Conservation (phyloP, 2,113 vertebrate genomes). For the Prietella phreatophila region DNA sequence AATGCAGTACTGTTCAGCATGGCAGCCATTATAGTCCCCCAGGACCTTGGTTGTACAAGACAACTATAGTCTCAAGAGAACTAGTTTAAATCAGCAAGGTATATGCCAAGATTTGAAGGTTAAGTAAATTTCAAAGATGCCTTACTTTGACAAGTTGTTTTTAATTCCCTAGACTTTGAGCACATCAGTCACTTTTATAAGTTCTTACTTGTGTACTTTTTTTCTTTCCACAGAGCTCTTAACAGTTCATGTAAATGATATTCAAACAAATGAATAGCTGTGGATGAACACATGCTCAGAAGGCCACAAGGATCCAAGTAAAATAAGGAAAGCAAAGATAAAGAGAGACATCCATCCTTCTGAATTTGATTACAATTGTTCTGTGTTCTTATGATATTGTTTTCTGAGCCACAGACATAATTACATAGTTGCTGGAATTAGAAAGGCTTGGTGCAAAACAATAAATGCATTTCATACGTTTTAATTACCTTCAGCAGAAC, state of each 20-base stretch:
- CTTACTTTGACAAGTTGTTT: slow-evolving; percentile 17
- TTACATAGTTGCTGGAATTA: slow-evolving; percentile 22
- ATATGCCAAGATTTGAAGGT: slow-evolving; percentile 47
- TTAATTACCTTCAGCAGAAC: slow-evolving; percentile 44
- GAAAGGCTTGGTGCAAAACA: slow-evolving; percentile 3
- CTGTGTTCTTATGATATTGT: slow-evolving; percentile 14
- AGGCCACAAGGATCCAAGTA: slow-evolving; percentile 1
- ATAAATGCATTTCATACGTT: slow-evolving; percentile 45
- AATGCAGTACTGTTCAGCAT: slow-evolving; percentile 56
- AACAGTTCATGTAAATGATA: not conserved
- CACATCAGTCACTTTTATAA: not conserved
- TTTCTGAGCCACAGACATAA: slow-evolving; percentile 17
- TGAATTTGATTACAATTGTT: slow-evolving; percentile 30
- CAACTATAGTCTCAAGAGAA: slow-evolving; percentile 25
- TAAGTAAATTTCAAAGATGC: slow-evolving; percentile 8
- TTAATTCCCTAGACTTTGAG: slow-evolving; percentile 10
- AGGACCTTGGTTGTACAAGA: slow-evolving; percentile 36
- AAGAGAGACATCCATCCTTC: slow-evolving; percentile 2
- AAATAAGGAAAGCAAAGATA: slow-evolving; percentile 28
- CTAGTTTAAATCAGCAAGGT: slow-evolving; percentile 46
- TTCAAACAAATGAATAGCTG: slow-evolving; percentile 8
- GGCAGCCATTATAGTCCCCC: slow-evolving; percentile 49
- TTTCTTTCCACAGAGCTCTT: not conserved
- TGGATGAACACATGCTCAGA: not conserved
- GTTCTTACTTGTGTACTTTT: not conserved